Evolutionary conservation across 2,888 invertebrate species (phyloP), one percentile per base, ranked within the genome.

Genomic region (Pterobdella sp.): DNA sequence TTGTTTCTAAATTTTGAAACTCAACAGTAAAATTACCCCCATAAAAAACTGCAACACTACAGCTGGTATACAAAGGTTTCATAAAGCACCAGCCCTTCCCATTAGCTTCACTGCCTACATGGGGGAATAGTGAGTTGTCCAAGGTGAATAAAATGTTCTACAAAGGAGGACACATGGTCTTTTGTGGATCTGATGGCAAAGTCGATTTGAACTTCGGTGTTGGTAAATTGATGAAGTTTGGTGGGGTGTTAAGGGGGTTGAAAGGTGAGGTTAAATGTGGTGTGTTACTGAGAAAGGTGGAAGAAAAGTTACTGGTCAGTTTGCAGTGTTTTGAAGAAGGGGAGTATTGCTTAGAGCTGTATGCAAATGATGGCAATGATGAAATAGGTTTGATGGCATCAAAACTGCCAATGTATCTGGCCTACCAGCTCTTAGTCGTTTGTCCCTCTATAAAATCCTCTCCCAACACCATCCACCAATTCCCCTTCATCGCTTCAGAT

Each of bases 321-420:
- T 22, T 56, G 60, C 60, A 56, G 60, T 56, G 60, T 22, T 3
- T 26, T 26, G n/a, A 18, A 3, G 10, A 56, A 56, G 60, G 60
- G 4, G 60, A 56, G 60, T 18, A n/a, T n/a, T 18, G 14, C 3
- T 22, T 56, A 26, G 60, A 56, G 60, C n/a, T 56, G 4, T 56
- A 14, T 22, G 60, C 60, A 3, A 26, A 22, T 4, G 60, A n/a
- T 18, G n/a, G 60, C 60, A n/a, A 56, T 22, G 10, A 56, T 3
- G 10, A 56, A 26, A n/a, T 3, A 26, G 60, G 60, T n/a, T 3
- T 56, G 60, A 4, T 56, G 4, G 60, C 14, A 4, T 56, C 60
- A 22, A 56, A 56, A 56, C 60, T 56, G n/a, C 60, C 60, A 22
- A 56, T 56, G 60, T 56, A 56, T 26, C 60, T 56, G 14, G 7